Percentiles rank a stretch among this genome's conserved stretches.
phyloP scores from a whole-genome alignment of 2,888 invertebrate species.

The Dasypolia templi region DNA sequence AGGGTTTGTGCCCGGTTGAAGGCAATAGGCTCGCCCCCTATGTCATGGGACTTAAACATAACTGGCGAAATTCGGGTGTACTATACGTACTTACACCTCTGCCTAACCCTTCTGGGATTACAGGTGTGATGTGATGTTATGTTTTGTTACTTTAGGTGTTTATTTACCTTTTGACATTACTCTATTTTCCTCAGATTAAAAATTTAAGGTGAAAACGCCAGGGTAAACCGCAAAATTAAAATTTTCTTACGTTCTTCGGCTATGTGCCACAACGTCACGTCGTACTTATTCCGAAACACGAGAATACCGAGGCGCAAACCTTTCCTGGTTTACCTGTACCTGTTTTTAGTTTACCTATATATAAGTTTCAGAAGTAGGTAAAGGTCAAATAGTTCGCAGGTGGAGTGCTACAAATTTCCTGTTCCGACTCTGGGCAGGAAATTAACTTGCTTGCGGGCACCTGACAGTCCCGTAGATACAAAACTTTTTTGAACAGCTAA shows the following conservation, averaged over 20 bases:
- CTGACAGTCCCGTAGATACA: not conserved
- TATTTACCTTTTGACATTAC: not conserved
- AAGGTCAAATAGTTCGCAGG: conserved; percentile 9
- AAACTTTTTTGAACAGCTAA: not conserved
- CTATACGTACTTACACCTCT: too few relatives aligned
- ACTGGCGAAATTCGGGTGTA: too few relatives aligned
- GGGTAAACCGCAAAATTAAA: not conserved
- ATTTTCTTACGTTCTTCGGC: not conserved
- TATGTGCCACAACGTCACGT: not conserved
- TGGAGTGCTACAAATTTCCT: conserved; percentile 24
- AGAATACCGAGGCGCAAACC: not conserved
- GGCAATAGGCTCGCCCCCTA: too few relatives aligned
- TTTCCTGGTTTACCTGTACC: not conserved
- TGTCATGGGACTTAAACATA: too few relatives aligned
- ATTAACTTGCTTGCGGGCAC: conserved; percentile 11
- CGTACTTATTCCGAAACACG: not conserved
- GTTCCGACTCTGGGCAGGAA: conserved; percentile 13
- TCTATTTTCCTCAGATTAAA: not conserved
- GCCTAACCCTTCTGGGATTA: too few relatives aligned
- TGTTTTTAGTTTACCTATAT: too few relatives aligned
- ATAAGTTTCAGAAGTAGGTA: not conserved
- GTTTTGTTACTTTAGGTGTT: not conserved
- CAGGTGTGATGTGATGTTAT: too few relatives aligned
- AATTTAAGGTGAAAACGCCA: not conserved
- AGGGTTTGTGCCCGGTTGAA: too few relatives aligned